Percentiles rank a stretch among this genome's conserved stretches.
Evolutionary conservation across 92 coral and sea anemone species (phyloP).

Genomic region (Epizoanthus ramosus): DNA sequence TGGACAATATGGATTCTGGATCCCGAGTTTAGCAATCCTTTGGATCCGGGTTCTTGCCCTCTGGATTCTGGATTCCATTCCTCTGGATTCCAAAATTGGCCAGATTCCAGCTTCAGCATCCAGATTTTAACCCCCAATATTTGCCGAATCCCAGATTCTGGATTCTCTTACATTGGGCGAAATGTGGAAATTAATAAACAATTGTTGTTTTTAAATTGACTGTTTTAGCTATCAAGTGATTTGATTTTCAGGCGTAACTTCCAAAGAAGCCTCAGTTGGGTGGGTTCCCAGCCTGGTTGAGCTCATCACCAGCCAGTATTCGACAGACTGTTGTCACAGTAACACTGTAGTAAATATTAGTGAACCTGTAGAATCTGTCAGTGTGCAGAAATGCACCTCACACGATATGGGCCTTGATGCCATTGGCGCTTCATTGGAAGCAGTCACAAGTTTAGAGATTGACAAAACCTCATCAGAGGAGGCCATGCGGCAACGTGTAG

Average conservation of each 20-base stretch:
- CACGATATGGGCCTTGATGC: neutral
- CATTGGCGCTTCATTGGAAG: neutral
- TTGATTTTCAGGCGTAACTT: constrained; percentile 3
- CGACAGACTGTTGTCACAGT: neutral
- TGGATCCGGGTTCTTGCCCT: too few species aligned
- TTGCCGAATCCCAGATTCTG: too few species aligned
- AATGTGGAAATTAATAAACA: neutral
- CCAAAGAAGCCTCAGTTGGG: neutral
- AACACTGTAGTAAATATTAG: neutral
- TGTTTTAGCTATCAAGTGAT: neutral
- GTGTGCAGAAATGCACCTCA: neutral
- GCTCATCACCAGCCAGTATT: constrained; percentile 3
- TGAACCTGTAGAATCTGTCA: neutral
- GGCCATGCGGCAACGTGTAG: neutral
- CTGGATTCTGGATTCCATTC: too few species aligned
- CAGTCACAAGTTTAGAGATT: neutral
- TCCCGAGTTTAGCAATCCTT: too few species aligned
- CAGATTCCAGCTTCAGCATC: too few species aligned
- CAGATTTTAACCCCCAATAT: too few species aligned
- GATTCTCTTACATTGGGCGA: too few species aligned
- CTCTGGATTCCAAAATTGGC: too few species aligned
- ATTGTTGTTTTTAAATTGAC: neutral
- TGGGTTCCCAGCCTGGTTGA: constrained; percentile 24
- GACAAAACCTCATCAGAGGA: neutral
- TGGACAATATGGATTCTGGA: too few species aligned